Percentiles rank a stretch among this genome's conserved stretches.
Evolutionary conservation across 2,888 invertebrate species (phyloP).

Genomic region (Helicoverpa assulta): DNA sequence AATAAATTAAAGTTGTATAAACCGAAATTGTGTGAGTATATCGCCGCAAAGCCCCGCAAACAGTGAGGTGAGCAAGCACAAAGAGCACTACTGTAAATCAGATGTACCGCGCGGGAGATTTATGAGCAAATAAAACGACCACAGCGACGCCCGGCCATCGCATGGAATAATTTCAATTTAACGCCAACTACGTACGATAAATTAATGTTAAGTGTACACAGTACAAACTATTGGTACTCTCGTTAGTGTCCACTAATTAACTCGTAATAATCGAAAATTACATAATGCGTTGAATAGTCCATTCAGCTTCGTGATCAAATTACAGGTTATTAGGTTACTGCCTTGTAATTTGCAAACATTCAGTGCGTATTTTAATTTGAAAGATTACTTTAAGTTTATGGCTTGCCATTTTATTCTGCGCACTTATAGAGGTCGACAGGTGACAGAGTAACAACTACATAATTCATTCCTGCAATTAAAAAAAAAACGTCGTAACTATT

Average conservation of each 20-base stretch:
- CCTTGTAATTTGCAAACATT: conserved; percentile 52
- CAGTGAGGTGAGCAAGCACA: conserved; percentile 76
- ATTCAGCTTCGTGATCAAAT: conserved; percentile 52
- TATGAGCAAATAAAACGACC: conserved; percentile 84
- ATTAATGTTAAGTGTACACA: conserved; percentile 74
- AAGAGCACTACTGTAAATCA: conserved; percentile 85
- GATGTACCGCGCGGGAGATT: conserved; percentile 80
- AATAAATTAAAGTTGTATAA: conserved; percentile 66
- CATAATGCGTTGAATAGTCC: conserved; percentile 57
- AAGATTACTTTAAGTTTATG: conserved; percentile 8
- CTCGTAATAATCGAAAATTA: conserved; percentile 70
- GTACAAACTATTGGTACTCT: conserved; percentile 69
- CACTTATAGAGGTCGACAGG: not conserved
- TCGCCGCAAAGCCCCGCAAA: conserved; percentile 75
- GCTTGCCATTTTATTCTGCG: not conserved
- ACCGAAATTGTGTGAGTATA: conserved; percentile 69
- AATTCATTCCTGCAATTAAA: not conserved
- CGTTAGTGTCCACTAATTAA: conserved; percentile 77
- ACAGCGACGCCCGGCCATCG: conserved; percentile 74
- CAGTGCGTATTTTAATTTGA: conserved; percentile 1
- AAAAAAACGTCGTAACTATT: not conserved
- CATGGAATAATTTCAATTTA: conserved; percentile 86
- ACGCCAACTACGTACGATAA: conserved; percentile 77
- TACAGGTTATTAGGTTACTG: conserved; percentile 36
- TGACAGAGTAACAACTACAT: not conserved